Evolutionary conservation across 2,888 invertebrate species (phyloP).

Genomic region (Cyclophora punctaria): DNA sequence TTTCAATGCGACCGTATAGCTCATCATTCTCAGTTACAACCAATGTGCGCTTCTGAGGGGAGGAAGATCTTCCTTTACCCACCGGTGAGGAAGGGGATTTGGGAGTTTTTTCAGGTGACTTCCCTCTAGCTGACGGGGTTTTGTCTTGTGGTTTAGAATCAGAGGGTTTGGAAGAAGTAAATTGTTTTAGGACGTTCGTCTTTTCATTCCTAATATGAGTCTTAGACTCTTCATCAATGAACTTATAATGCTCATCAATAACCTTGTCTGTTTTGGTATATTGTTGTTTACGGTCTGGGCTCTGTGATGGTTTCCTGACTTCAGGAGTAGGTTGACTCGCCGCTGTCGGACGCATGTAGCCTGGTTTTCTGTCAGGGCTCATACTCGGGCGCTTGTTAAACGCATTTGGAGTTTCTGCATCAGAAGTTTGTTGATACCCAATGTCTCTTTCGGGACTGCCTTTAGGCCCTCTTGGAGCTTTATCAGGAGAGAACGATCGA

Average conservation of each 20-base stretch:
- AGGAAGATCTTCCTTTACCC: constrained; percentile 33
- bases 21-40: constrained; percentile 27
- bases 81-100: constrained; percentile 13
- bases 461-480: constrained; percentile 19
- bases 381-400: constrained; percentile 7
- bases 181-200: constrained; percentile 16
- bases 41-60: constrained; percentile 33
- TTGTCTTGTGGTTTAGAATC: constrained; percentile 14
- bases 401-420: constrained; percentile 17
- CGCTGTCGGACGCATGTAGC: constrained; percentile 46
- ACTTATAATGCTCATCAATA: constrained; percentile 51
- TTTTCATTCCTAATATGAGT: constrained; percentile 37
- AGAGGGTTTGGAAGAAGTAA: constrained; percentile 4
- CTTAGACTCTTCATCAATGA: constrained; percentile 62
- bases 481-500: constrained; percentile 2
- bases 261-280: constrained; percentile 24
- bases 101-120: constrained; percentile 26
- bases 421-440: constrained; percentile 18
- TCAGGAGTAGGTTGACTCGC: constrained; percentile 24
- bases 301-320: constrained; percentile 22
- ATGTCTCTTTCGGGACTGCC: constrained; percentile 32
- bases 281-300: constrained; percentile 27
- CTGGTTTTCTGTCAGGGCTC: constrained; percentile 30
- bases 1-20: constrained; percentile 14
- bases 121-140: constrained; percentile 26